Evolutionary conservation across 2,113 vertebrate species (phyloP), one percentile per base, ranked within the genome.

Genomic region (Lepus timidus): DNA sequence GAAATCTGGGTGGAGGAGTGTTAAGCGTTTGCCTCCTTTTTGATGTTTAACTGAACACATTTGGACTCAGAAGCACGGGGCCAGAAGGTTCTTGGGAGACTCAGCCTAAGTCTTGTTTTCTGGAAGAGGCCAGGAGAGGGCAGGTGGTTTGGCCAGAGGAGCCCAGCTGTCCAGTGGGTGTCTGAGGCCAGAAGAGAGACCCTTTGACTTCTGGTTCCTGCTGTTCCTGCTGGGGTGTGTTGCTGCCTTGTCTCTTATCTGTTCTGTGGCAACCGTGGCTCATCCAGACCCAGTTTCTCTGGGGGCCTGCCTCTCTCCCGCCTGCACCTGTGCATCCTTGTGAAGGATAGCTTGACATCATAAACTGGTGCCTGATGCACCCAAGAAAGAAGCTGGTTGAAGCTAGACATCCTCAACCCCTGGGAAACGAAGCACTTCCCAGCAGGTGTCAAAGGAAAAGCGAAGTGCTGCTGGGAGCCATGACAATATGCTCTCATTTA

Each of bases 11-110:
- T 49, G 33, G 71, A 86, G 81, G 70, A 82, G n/a, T 0, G 2
- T 82, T 93, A 68, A 89, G 49, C 49, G 23, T 73, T 93, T 79
- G 36, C 17, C 23, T 96, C 68, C 13, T 71, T 68, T 89, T 73
- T 61, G 36, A 58, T 67, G 14, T 68, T 86, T 88, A 39, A 20
- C 27, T 20, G 29, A 64, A n/a, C 29, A n/a, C 29, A 3, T 88
- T 85, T 74, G 58, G 31, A 22, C n/a, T 93, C 4, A 3, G 76
- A 86, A 74, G 19, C n/a, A 17, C 27, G 58, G 31, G 13, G n/a
- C 19, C 4, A 4, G 36, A 6, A n/a, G 39, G 33, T 1, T 73
- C 33, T 61, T 82, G 49, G 73, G 88, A n/a, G 25, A 27, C 20
- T 39, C 17, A 4, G n/a, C 22, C 29, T 79, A 20, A 64, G 67